Evolutionary conservation across 2,888 invertebrate species (phyloP).

Genomic region (Anagyrus pseudococci): DNA sequence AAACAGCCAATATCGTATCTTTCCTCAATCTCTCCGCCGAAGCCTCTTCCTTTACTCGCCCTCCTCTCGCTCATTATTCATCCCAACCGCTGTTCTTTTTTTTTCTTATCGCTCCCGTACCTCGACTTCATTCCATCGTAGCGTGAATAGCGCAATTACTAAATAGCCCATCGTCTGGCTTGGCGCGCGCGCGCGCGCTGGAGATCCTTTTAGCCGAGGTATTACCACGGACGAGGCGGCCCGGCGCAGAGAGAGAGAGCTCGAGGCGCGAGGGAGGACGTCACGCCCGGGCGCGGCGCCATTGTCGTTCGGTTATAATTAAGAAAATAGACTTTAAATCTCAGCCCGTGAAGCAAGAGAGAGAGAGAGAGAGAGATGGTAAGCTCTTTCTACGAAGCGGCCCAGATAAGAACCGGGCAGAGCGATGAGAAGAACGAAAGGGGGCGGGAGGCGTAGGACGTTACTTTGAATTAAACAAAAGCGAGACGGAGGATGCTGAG

Average conservation of each 20-base stretch:
- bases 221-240: conserved; percentile 5
- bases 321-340: conserved; percentile 60
- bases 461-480: neutral
- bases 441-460: neutral
- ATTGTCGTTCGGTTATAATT: conserved; percentile 57
- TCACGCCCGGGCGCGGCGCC: conserved; percentile 43
- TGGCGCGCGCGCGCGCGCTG: no score
- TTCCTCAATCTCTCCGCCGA: neutral
- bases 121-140: conserved; percentile 1
- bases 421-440: no score
- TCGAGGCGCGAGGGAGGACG: conserved; percentile 35
- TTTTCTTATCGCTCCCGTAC: neutral
- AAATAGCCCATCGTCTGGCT: conserved; percentile 28
- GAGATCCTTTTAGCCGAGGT: conserved; percentile 30
- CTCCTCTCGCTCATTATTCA: conserved; percentile 17
- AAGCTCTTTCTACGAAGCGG: neutral
- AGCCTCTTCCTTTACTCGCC: neutral
- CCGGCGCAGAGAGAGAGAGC: neutral
- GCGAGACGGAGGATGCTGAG: no score
- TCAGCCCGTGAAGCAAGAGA: conserved; percentile 39
- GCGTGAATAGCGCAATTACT: conserved; percentile 34
- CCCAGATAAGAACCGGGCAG: neutral
- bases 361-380: no score
- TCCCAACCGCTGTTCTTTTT: neutral
- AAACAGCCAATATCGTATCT: no score